Conservation (phyloP, 1,140 invertebrate genomes). For the Anastrepha obliqua region DNA sequence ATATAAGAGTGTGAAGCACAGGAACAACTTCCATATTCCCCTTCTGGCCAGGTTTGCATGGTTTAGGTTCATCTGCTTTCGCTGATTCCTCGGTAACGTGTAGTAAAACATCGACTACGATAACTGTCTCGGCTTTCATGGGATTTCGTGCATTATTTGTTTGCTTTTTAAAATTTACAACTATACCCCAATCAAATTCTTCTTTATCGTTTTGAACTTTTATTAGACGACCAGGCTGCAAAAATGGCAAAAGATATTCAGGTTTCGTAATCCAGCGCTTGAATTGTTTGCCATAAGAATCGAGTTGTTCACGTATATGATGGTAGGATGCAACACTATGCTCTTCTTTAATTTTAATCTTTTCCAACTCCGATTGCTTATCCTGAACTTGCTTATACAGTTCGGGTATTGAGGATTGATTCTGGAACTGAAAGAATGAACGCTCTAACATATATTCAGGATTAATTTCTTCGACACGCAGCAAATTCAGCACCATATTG, state of each 20-base stretch:
- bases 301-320: conserved; percentile 88
- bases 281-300: conserved; percentile 84
- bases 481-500: conserved; percentile 98
- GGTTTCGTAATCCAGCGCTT: conserved; percentile 88
- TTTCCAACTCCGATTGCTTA: conserved; percentile 81
- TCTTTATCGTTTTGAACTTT: conserved; percentile 91
- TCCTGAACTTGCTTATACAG: conserved; percentile 87
- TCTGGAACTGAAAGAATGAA: conserved; percentile 99
- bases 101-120: conserved; percentile 89
- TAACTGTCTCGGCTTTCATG: conserved; percentile 77
- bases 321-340: conserved; percentile 89
- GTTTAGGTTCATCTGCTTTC: conserved; percentile 79
- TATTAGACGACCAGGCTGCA: conserved; percentile 94
- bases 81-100: conserved; percentile 81
- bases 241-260: conserved; percentile 92
- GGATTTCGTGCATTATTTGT: conserved; percentile 77
- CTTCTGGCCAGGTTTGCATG: conserved; percentile 79
- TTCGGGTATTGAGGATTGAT: conserved; percentile 94
- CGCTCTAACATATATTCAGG: conserved; percentile 99
- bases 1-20: conserved; percentile 87
- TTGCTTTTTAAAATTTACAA: conserved; percentile 93
- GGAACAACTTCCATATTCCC: conserved; percentile 94
- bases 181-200: conserved; percentile 97
- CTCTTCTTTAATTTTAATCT: conserved; percentile 83
- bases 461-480: conserved; percentile 99